These are phyloP conservation scores for Momotus momota DNA, from an alignment of 2,797 vertebrate species.

Conservation along the genomic window DNA sequence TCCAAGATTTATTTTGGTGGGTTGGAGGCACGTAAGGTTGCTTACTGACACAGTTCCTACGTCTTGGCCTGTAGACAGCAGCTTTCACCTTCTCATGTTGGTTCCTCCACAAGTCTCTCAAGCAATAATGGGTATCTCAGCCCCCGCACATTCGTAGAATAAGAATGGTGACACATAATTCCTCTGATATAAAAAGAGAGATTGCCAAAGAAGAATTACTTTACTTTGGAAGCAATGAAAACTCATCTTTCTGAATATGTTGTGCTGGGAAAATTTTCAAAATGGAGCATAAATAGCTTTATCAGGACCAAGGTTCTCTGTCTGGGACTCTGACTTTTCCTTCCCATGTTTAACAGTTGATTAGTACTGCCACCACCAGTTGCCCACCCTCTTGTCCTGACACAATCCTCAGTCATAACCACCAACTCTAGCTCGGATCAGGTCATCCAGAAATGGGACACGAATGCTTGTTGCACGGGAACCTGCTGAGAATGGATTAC, in stretches of 20 bases:
- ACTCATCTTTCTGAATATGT: background rate
- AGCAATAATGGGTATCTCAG: background rate
- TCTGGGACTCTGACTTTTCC: background rate
- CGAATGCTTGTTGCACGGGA: background rate
- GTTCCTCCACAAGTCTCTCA: background rate
- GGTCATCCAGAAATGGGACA: background rate
- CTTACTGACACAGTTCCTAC: background rate
- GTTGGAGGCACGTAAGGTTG: background rate
- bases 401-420: background rate
- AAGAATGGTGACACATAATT: background rate
- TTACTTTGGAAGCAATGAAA: background rate
- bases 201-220: background rate
- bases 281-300: background rate
- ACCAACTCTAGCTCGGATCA: background rate
- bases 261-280: background rate
- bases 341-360: background rate
- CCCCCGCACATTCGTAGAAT: background rate
- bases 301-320: background rate
- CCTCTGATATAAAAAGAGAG: accelerated
- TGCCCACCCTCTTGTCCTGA: background rate
- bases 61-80: background rate
- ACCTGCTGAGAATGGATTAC: background rate
- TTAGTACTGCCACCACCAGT: background rate
- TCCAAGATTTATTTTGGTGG: background rate
- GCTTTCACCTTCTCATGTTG: background rate